phyloP scores from a whole-genome alignment of 2,888 invertebrate species.

The Stenurella melanura region DNA sequence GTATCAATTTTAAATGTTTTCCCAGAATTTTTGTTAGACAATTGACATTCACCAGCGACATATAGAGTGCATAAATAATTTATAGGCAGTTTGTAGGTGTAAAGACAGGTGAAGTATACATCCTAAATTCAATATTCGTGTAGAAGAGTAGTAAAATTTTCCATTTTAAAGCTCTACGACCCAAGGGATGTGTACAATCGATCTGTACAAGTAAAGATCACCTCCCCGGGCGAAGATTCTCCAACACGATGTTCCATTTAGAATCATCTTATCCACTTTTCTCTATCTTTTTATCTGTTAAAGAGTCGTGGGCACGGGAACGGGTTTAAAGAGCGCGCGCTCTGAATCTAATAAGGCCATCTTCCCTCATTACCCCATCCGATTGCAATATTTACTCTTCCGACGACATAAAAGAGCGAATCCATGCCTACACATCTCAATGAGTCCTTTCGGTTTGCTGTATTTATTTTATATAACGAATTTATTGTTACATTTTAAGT shows the following conservation, averaged over 20 bases:
- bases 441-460: conserved; percentile 28
- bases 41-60: conserved; percentile 19
- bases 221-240: conserved; percentile 61
- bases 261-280: conserved; percentile 61
- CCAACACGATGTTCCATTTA: conserved; percentile 64
- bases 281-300: conserved; percentile 61
- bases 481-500: not conserved
- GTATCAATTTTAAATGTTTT: conserved; percentile 21
- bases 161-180: conserved; percentile 54
- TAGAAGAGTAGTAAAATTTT: conserved; percentile 52
- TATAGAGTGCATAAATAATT: conserved; percentile 23
- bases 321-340: conserved; percentile 58
- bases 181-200: conserved; percentile 63
- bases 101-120: conserved; percentile 16
- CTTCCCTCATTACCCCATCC: conserved; percentile 61
- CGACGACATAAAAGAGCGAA: conserved; percentile 45
- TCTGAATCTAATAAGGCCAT: conserved; percentile 63
- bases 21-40: not conserved
- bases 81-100: conserved; percentile 13
- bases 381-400: conserved; percentile 54
- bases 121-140: conserved; percentile 59
- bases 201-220: conserved; percentile 61
- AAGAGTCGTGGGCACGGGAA: conserved; percentile 58
- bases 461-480: conserved; percentile 23
- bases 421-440: conserved; percentile 38